Evolutionary conservation across 1,140 invertebrate species (phyloP), one percentile per base, ranked within the genome.

Genomic region (Argopecten irradians): DNA sequence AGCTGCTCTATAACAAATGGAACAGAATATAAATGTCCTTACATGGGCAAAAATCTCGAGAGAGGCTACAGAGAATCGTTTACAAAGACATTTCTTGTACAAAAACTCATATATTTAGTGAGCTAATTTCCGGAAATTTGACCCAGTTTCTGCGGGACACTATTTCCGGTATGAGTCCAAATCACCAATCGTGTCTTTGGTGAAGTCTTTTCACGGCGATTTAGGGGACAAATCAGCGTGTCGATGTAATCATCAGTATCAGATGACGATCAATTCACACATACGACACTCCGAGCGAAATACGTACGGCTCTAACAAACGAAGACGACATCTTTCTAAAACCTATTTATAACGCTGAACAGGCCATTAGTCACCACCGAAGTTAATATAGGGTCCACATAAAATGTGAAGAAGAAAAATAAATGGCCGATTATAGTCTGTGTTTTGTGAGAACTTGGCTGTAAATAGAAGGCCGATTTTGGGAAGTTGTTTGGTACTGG

Each of bases 91-190:
- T 71, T 71, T 71, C n/a, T 5, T 5, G 28, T 71, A 71, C 55
- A n/a, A 71, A 3, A 28, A 71, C 55, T 11, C 7, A 22, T 55
- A 11, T 11, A 71, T 71, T 71, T 71, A 71, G 55, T n/a, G 55
- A 71, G 55, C 55, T 71, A 71, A 71, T 71, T 71, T 71, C 55
- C 55, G 55, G 55, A 71, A 71, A 71, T 71, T 71, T 71, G 55
- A 71, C 55, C 55, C 28, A 71, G 55, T 71, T 71, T 71, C 55
- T 11, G 22, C n/a, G 11, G 55, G 55, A 71, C 55, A 28, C 55
- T 71, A 71, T 71, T 71, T 71, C 55, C 55, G 55, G 55, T 71
- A 71, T 46, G 19, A 46, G 13, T 46, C 55, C 5, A 71, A 71
- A 71, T 71, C 55, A 28, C 55, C n/a, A 8, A 7, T 71, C 55